Evolutionary conservation across 2,113 vertebrate genomes (phyloP), one percentile per base, ranked within the genome.

Genomic region (Neofelis nebulosa): DNA sequence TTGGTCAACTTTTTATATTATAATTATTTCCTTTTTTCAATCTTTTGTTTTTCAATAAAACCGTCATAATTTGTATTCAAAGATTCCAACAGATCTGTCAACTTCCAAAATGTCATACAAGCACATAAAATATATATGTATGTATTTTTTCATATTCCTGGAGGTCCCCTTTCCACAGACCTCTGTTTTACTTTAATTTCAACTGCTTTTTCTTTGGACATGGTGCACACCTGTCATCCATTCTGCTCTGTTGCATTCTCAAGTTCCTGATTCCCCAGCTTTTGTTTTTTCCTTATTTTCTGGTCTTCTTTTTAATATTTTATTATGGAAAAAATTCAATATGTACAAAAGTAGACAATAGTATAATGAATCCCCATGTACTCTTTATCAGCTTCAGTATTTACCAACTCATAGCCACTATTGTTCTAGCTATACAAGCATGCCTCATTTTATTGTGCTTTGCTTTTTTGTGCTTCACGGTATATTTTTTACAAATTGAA

Each of bases 241-340:
- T 86, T 94, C 52, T 79, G 25, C 36, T 55, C 9, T 89, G 7
- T 50, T 94, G 19, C 66, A 76, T 95, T 21, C 6, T 12, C 4
- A 48, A 14, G 52, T 78, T 95, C 27, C 36, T 87, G 25, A 87
- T 65, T 95, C 0, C 0, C 41, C 73, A 18, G 66, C 12, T 83
- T 97, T 94, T 93, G 12, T 69, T 83, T 83, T 61, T 83, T 63
- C n/a, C 61, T 52, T 81, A 91, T 85, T 65, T 55, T 18, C 12
- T 68, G 14, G 41, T 57, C 16, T 25, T 82, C 38, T 95, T 90
- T 82, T 65, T 55, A 90, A 69, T 66, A 38, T 87, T 95, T 45
- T 85, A 85, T 65, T 86, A 63, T 61, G 10, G 33, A 55, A 83
- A 92, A 92, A 61, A 15, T 41, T 78, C 6, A 94, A 10, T 69